Conservation (phyloP, 2,797 vertebrate genomes). For the Thripadectes ignobilis region DNA sequence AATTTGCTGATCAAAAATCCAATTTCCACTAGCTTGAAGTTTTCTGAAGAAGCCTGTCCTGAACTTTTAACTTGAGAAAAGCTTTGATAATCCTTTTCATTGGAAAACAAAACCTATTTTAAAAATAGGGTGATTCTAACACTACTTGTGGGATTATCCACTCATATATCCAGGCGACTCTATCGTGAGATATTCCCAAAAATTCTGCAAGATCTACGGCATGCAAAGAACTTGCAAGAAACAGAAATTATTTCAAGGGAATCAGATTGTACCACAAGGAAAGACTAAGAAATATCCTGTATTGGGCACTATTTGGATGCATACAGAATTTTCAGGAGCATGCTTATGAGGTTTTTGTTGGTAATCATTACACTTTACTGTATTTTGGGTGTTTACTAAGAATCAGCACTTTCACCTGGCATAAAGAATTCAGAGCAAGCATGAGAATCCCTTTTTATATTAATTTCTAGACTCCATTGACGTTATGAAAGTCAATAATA, state of each 20-base stretch:
- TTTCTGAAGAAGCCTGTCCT: not conserved
- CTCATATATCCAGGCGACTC: not conserved
- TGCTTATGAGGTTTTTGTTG: not conserved
- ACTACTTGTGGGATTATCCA: not conserved
- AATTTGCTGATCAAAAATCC: conserved; percentile 26
- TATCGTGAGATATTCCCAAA: not conserved
- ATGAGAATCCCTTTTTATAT: not conserved
- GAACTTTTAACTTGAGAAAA: not conserved
- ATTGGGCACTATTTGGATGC: not conserved
- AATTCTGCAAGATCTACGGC: not conserved
- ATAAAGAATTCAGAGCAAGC: not conserved
- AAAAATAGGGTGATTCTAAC: not conserved
- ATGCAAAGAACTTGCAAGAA: not conserved
- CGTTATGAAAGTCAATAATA: not conserved
- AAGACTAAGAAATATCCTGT: not conserved
- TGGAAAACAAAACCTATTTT: not conserved
- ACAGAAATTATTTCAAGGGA: not conserved
- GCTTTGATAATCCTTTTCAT: not conserved
- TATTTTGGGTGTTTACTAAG: not conserved
- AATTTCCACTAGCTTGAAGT: not conserved
- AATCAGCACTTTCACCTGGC: fast-evolving
- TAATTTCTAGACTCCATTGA: not conserved
- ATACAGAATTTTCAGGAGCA: not conserved
- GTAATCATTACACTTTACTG: not conserved
- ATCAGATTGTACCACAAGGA: not conserved